Evolutionary conservation across 2,888 invertebrate species (phyloP).

Genomic region (Buathra laborator): DNA sequence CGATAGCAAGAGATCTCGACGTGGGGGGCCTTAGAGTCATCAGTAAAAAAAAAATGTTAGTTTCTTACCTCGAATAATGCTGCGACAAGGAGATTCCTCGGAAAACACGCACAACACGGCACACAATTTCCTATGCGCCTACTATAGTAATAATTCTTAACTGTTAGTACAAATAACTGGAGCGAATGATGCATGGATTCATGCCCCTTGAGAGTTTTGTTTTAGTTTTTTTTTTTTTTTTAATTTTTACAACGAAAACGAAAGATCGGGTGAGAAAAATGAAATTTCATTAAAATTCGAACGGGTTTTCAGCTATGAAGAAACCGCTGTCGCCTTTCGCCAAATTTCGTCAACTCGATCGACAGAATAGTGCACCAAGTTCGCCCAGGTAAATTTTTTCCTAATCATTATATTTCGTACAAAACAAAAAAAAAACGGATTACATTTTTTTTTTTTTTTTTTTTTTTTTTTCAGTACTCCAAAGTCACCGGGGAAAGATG

Average conservation of each 20-base stretch:
- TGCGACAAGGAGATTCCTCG: conserved; percentile 40
- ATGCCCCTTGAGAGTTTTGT: conserved; percentile 62
- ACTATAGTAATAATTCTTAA: conserved; percentile 42
- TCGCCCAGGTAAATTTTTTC: conserved; percentile 90
- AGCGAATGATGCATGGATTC: conserved; percentile 66
- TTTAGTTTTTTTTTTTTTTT: conserved; percentile 62
- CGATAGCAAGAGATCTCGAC: conserved; percentile 1
- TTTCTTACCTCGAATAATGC: conserved; percentile 4
- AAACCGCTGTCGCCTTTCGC: conserved; percentile 95
- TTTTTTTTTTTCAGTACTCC: conserved; percentile 88
- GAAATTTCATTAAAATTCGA: conserved; percentile 50
- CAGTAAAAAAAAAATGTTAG: neutral
- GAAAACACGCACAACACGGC: conserved; percentile 78
- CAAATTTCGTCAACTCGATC: conserved; percentile 96
- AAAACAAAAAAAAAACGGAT: neutral
- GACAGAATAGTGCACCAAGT: conserved; percentile 91
- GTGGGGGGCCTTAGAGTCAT: conserved; percentile 15
- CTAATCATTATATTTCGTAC: neutral
- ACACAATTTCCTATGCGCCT: conserved; percentile 70
- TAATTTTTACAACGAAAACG: conserved; percentile 47
- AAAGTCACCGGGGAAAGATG: conserved; percentile 90
- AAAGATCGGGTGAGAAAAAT: neutral
- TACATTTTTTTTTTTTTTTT: neutral
- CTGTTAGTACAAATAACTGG: conserved; percentile 56
- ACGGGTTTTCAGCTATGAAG: conserved; percentile 80